Conservation (phyloP, 53 echinoderm and acorn worm genomes). For the Echinometra lucunter region DNA sequence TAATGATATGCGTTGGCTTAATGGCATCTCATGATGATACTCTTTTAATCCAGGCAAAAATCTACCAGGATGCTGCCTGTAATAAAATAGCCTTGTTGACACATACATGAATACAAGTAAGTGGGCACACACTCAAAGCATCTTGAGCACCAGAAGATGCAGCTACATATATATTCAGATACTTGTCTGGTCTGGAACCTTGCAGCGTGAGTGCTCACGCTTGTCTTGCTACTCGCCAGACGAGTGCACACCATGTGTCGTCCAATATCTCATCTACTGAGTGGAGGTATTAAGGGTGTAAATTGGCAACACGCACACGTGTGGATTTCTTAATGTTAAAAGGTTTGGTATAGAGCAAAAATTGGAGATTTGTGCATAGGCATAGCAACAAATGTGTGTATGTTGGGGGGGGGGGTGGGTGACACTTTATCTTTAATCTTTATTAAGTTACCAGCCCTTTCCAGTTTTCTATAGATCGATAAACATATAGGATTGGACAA, state of each 20-base stretch:
- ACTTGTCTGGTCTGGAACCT: neutral
- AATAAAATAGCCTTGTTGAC: constrained; percentile 31
- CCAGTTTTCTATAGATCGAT: too few species aligned
- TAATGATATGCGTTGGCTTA: neutral
- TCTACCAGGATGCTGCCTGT: neutral
- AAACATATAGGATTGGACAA: too few species aligned
- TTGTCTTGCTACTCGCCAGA: neutral
- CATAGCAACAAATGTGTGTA: neutral
- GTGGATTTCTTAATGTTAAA: neutral
- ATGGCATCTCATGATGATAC: constrained; percentile 22
- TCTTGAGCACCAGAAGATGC: neutral
- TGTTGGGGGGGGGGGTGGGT: too few species aligned
- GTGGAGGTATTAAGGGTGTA: neutral
- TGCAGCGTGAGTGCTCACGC: neutral
- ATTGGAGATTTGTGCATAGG: neutral
- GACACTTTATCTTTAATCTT: too few species aligned
- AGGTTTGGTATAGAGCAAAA: neutral
- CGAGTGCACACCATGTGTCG: neutral
- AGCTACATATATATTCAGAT: neutral
- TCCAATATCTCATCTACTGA: neutral
- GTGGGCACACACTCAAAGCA: neutral
- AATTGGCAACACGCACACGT: constrained; percentile 4
- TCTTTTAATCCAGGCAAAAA: constrained; percentile 5
- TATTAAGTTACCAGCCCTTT: too few species aligned
- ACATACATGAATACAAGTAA: neutral